Conservation (phyloP, 2,888 invertebrate species). For the Mechanitis messenoides region DNA sequence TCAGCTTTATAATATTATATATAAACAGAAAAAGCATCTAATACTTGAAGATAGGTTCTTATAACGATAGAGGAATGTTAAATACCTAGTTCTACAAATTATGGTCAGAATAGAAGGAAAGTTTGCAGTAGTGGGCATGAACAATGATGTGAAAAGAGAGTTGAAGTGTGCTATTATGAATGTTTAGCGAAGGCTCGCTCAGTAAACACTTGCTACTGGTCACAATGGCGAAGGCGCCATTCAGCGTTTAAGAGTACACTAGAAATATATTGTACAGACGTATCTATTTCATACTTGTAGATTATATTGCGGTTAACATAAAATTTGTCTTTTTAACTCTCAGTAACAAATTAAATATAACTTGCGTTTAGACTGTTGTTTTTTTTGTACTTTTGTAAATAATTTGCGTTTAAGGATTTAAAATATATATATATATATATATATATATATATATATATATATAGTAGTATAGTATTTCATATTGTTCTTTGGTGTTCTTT, state of each 20-base stretch:
- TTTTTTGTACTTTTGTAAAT: no score
- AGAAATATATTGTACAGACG: conserved; percentile 21
- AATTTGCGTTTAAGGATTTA: no score
- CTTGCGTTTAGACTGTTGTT: no score
- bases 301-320: neutral
- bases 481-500: no score
- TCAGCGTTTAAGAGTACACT: conserved; percentile 20
- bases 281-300: conserved; percentile 23
- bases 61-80: conserved; percentile 9
- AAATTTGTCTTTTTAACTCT: no score
- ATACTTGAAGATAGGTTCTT: neutral
- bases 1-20: no score
- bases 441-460: no score
- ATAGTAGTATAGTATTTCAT: no score
- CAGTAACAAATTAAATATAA: no score
- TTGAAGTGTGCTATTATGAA: conserved; percentile 44
- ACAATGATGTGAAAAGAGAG: conserved; percentile 45
- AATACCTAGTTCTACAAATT: conserved; percentile 13
- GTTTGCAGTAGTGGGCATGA: conserved; percentile 27
- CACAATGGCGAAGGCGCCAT: conserved; percentile 26
- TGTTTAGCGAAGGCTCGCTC: conserved; percentile 36
- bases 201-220: conserved; percentile 32
- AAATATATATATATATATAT: no score
- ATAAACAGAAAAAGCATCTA: no score
- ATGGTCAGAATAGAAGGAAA: conserved; percentile 19